Base-by-base conservation (phyloP, 2,888 invertebrate genomes). In the Melanophora roralis region DNA sequence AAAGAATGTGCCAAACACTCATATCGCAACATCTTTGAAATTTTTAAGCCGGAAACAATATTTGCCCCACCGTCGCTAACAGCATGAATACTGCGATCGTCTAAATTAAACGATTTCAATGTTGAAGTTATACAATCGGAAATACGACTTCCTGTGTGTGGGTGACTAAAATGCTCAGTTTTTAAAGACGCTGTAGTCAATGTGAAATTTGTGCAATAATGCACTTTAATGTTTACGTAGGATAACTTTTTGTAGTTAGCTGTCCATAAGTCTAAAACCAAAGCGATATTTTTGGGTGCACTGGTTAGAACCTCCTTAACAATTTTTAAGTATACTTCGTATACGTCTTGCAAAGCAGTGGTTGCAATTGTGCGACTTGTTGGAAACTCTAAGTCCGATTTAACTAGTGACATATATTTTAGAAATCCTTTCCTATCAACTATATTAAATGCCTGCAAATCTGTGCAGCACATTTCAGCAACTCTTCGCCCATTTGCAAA, bases 61-160 rank as follows among this genome's bases (percentile, higher is more conserved):
- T 69, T 69, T 36, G 47, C 57, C 23, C 57, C 68, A 16, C 27
- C 59, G 21, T 69, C 53, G 14, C 40, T 69, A 23, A 60, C 34
- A 23, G 60, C 72, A 38, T 36, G 36, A 14, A 73, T 51, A 12
- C 12, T 60, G n/a, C 49, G 53, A 7, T 16, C 27, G 21, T 73
- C 38, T 27, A 73, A 36, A 2, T 47, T 38, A 27, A 65, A 64
- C 7, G n/a, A 19, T 27, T 38, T 49, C 9, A 73, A 7, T 0
- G 51, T 60, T 6, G 11, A 34, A 5, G 14, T 14, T 4, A 71
- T 40, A 1, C 16, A 34, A 19, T 72, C 72, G 5, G 45, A 34
- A 32, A 67, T 45, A 2, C 32, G 43, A 27, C 11, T 4, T 4
- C 49, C 57, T n/a, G 23, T 72, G 11, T 65, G 73, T 8, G 47